Conservation (phyloP, 2,888 invertebrate species). For the Quadriops clusia region DNA sequence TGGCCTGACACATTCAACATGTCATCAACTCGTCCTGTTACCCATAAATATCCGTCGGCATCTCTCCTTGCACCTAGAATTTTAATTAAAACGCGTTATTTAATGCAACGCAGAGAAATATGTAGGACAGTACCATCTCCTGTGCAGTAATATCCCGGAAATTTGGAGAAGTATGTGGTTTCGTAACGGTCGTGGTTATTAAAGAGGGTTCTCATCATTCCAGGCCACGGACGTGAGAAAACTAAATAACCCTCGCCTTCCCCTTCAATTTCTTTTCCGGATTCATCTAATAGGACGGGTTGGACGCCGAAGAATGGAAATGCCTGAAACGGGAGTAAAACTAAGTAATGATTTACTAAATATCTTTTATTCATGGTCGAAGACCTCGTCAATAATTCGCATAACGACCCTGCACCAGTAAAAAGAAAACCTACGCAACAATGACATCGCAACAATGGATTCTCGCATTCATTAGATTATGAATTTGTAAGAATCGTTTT, state of each 20-base stretch:
- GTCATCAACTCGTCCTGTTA: constrained; percentile 94
- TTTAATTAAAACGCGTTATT: constrained; percentile 7
- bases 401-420: too few species aligned
- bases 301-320: constrained; percentile 97
- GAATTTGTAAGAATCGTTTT: too few species aligned
- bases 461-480: too few species aligned
- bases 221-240: constrained; percentile 93
- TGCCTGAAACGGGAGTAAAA: constrained; percentile 49
- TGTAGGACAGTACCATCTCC: constrained; percentile 90
- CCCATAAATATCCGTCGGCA: constrained; percentile 90
- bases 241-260: constrained; percentile 91
- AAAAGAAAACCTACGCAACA: too few species aligned
- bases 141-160: constrained; percentile 94
- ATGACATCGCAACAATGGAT: too few species aligned
- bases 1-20: constrained; percentile 99
- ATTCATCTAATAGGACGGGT: constrained; percentile 77
- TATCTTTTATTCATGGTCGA: too few species aligned
- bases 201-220: constrained; percentile 91
- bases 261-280: constrained; percentile 73
- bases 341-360: too few species aligned
- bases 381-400: too few species aligned
- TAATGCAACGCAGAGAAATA: constrained; percentile 2
- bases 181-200: constrained; percentile 85
- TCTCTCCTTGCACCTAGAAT: constrained; percentile 75
- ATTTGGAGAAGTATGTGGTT: constrained; percentile 88